Evolutionary conservation across 2,113 vertebrate genomes (phyloP).

Genomic region (Pygoscelis antarcticus): DNA sequence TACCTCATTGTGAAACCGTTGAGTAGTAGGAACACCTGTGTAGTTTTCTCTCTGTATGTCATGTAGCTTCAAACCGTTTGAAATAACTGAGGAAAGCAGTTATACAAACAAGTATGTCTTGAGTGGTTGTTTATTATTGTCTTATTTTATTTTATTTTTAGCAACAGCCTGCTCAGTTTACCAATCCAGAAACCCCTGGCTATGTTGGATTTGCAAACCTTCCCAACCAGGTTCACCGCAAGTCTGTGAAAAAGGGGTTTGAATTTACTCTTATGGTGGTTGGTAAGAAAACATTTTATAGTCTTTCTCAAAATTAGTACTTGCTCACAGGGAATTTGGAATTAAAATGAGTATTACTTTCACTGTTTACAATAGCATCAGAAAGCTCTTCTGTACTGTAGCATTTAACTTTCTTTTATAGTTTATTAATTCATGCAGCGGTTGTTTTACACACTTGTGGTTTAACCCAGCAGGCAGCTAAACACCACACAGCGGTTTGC

Average conservation of each 20-base stretch:
- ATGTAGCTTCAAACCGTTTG: background rate
- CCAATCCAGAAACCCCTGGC: slow-evolving; percentile 95
- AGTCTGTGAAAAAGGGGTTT: slow-evolving; percentile 98
- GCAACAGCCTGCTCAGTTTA: slow-evolving; percentile 89
- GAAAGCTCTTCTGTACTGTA: background rate
- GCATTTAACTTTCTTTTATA: background rate
- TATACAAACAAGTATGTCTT: background rate
- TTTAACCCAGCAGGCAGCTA: no score
- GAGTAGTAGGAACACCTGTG: background rate
- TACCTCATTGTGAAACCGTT: background rate
- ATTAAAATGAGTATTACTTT: background rate
- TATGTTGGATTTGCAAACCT: slow-evolving; percentile 98
- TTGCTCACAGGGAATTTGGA: background rate
- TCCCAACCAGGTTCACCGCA: slow-evolving; percentile 97
- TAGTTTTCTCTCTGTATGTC: background rate
- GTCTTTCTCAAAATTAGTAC: background rate
- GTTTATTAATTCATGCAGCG: background rate
- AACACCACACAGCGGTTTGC: no score
- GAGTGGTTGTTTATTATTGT: background rate
- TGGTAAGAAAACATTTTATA: slow-evolving; percentile 79
- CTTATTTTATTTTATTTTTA: slow-evolving; percentile 3
- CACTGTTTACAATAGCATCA: background rate
- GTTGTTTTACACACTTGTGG: background rate
- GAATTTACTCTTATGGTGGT: slow-evolving; percentile 99
- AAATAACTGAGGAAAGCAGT: background rate